These are phyloP conservation scores for Sterna hirundo DNA, from an alignment of 2,113 vertebrate species.

Conservation along the genomic window DNA sequence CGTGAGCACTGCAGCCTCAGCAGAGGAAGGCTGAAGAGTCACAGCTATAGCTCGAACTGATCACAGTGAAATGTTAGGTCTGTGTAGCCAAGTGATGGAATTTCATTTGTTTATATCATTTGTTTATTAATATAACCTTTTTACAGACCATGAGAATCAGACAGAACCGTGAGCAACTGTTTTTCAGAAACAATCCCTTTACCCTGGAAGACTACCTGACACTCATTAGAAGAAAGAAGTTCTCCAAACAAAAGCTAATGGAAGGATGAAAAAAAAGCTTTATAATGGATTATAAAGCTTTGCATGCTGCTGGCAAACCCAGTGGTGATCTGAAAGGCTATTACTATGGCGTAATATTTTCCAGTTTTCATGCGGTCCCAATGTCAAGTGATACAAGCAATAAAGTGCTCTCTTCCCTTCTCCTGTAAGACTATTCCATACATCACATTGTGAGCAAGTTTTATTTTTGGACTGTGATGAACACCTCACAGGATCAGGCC, in stretches of 20 bases:
- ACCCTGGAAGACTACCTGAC: neutral
- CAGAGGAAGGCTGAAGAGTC: neutral
- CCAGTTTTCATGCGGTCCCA: constrained; percentile 15
- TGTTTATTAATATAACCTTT: neutral
- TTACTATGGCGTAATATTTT: constrained; percentile 14
- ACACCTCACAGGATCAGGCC: constrained; percentile 40
- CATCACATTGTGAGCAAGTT: constrained; percentile 57
- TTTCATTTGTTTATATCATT: neutral
- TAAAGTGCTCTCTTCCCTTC: constrained; percentile 32
- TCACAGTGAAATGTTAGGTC: neutral
- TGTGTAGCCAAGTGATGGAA: neutral
- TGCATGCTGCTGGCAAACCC: neutral
- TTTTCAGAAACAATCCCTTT: neutral
- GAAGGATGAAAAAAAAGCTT: neutral
- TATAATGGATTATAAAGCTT: neutral
- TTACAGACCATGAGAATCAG: neutral
- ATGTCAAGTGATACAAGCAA: constrained; percentile 39
- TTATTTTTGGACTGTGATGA: constrained; percentile 67
- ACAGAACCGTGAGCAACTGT: neutral
- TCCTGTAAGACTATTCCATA: constrained; percentile 63
- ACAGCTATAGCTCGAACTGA: neutral
- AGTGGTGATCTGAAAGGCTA: neutral
- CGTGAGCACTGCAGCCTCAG: neutral
- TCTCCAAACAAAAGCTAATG: neutral
- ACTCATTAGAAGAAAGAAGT: neutral